Percentiles rank a stretch among this genome's conserved stretches.
phyloP scores from a whole-genome alignment of 2,888 invertebrate species.

The Apotomis turbidana region DNA sequence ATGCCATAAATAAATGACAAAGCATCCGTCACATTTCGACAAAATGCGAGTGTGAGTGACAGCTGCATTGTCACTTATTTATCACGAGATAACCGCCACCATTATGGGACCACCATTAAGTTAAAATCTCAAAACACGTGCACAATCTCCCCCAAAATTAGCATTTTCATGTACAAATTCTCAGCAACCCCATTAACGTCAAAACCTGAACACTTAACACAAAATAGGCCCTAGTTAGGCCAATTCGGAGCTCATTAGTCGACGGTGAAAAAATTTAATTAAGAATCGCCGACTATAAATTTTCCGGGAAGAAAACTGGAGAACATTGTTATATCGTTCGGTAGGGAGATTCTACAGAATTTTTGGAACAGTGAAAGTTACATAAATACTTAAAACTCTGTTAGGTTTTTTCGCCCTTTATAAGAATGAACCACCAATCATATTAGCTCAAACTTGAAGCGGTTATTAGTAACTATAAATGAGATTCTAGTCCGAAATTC shows the following conservation, averaged over 20 bases:
- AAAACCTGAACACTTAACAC: constrained; percentile 18
- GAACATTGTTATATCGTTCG: constrained; percentile 26
- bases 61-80: too few species aligned
- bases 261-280: constrained; percentile 34
- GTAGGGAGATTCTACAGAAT: constrained; percentile 1
- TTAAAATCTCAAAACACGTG: not conserved
- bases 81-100: too few species aligned
- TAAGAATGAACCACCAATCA: too few species aligned
- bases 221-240: constrained; percentile 20
- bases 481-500: too few species aligned
- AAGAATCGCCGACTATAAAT: constrained; percentile 24
- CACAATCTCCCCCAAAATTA: constrained; percentile 1
- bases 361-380: not conserved
- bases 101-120: too few species aligned
- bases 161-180: constrained; percentile 24
- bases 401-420: too few species aligned
- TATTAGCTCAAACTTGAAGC: too few species aligned
- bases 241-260: constrained; percentile 32
- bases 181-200: constrained; percentile 10
- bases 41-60: too few species aligned
- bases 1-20: too few species aligned
- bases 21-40: too few species aligned
- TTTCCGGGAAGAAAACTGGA: constrained; percentile 4
- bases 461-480: too few species aligned
- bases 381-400: too few species aligned